These are phyloP conservation scores for Bombus soroeensis DNA, from an alignment of 1,140 invertebrate species.

Conservation along the genomic window DNA sequence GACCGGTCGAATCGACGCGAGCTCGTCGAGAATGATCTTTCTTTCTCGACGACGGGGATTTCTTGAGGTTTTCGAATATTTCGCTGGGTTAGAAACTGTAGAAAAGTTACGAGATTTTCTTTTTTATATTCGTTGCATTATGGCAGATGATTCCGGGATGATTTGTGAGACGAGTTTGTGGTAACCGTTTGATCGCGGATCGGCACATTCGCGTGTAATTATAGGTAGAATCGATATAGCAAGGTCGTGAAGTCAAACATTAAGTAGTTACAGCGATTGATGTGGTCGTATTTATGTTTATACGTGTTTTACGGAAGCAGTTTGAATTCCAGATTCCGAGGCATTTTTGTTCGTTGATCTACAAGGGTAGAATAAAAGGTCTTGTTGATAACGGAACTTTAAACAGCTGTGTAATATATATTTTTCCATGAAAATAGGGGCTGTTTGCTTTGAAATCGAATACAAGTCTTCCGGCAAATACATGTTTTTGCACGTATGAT, in stretches of 20 bases:
- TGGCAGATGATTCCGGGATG: not conserved
- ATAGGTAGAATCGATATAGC: not conserved
- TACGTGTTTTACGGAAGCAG: not conserved
- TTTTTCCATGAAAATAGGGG: not conserved
- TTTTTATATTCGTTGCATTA: not conserved
- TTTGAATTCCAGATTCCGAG: too few species aligned
- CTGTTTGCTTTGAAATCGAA: not conserved
- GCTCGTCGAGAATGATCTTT: not conserved
- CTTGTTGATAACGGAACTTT: not conserved
- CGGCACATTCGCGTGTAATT: not conserved
- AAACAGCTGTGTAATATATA: not conserved
- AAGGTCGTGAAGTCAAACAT: not conserved
- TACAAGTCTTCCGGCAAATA: not conserved
- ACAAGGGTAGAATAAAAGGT: not conserved
- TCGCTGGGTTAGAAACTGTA: too few species aligned
- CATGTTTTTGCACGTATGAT: not conserved
- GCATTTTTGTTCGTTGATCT: too few species aligned
- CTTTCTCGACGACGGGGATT: not conserved
- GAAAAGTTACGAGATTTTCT: not conserved
- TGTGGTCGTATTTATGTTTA: not conserved
- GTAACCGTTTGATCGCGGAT: not conserved
- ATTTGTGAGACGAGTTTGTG: not conserved
- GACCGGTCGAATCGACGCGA: not conserved
- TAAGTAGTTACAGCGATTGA: too few species aligned
- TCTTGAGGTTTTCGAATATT: constrained; percentile 1